Percentiles rank a stretch among this genome's conserved stretches.
These are phyloP conservation scores for Ochotona princeps DNA, from an alignment of 2,113 vertebrate species.

Conservation along the genomic window DNA sequence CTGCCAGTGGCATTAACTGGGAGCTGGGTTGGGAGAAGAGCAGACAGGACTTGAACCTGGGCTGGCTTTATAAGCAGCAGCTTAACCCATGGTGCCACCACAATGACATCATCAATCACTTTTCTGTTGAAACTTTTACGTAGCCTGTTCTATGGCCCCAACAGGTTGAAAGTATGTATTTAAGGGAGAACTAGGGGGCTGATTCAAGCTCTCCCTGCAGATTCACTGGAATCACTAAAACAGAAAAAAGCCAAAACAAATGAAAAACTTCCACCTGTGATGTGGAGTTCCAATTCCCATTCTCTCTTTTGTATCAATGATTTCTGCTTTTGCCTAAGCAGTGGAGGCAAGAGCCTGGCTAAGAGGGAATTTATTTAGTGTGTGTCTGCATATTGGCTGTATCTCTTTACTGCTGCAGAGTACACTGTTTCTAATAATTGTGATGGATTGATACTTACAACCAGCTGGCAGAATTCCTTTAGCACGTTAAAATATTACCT, in stretches of 20 bases:
- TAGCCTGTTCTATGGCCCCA: not conserved
- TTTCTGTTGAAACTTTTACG: not conserved
- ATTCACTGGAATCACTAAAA: conserved; percentile 30
- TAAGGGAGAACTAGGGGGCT: not conserved
- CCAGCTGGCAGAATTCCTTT: conserved; percentile 72
- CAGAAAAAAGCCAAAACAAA: not conserved
- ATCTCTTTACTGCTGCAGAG: conserved; percentile 65
- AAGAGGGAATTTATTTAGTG: conserved; percentile 61
- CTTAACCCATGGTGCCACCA: no score
- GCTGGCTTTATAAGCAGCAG: no score
- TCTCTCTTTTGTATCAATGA: conserved; percentile 39
- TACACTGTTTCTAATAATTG: conserved; percentile 73
- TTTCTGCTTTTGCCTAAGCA: not conserved
- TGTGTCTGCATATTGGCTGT: conserved; percentile 56
- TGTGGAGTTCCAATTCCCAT: not conserved
- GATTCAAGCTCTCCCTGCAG: not conserved
- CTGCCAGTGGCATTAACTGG: no score
- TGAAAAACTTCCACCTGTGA: not conserved
- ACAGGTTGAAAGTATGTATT: not conserved
- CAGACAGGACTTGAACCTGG: no score
- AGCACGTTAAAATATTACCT: conserved; percentile 63
- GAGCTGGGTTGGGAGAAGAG: no score
- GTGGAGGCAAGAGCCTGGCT: conserved; percentile 22
- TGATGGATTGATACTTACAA: conserved; percentile 72
- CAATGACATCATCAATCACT: not conserved